Percentiles rank a stretch among this genome's conserved stretches.
phyloP scores from a whole-genome alignment of 2,888 invertebrate genomes.

The Parapristionchus giblindavisi region DNA sequence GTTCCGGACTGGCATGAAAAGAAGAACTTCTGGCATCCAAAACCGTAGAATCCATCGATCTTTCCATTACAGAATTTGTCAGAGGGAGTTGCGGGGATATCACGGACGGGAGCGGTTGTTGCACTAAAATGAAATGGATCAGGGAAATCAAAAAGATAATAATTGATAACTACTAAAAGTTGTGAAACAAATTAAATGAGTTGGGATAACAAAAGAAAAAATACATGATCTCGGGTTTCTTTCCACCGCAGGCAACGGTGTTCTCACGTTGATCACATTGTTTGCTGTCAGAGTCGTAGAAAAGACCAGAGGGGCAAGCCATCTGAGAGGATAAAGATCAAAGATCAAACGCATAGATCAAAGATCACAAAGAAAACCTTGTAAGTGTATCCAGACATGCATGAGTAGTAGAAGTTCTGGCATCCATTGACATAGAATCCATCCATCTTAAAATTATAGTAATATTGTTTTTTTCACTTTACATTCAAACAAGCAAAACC shows the following conservation, averaged over 20 bases:
- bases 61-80: conserved; percentile 18
- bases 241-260: conserved; percentile 49
- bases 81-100: not conserved
- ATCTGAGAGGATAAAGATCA: not conserved
- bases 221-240: conserved; percentile 9
- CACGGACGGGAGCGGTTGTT: conserved; percentile 15
- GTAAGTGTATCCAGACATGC: conserved; percentile 7
- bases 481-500: no score
- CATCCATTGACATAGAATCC: conserved; percentile 1
- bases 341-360: not conserved
- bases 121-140: not conserved
- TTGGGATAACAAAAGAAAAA: no score
- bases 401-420: conserved; percentile 24
- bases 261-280: conserved; percentile 41
- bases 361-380: conserved; percentile 8
- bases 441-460: not conserved
- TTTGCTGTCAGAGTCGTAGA: conserved; percentile 35
- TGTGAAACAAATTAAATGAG: not conserved
- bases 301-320: conserved; percentile 45
- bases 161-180: not conserved
- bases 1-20: conserved; percentile 10
- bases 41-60: conserved; percentile 35
- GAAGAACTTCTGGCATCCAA: conserved; percentile 26
- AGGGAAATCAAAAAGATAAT: not conserved
- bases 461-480: no score